Evolutionary conservation across 2,797 vertebrate species (phyloP), one percentile per base, ranked within the genome.

Genomic region (Allobates femoralis): DNA sequence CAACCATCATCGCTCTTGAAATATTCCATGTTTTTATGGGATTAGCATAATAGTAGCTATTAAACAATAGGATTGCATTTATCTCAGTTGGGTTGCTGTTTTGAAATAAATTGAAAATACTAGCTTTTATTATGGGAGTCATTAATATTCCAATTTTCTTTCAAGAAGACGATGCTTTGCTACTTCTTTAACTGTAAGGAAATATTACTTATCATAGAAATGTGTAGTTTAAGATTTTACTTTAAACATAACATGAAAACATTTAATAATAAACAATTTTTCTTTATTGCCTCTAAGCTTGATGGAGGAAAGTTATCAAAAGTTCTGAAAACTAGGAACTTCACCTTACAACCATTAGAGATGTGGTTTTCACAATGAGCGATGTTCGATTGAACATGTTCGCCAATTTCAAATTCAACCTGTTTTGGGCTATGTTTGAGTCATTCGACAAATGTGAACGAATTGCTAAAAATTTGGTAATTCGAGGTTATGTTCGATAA

Each of bases 41-140:
- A 82, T 71, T 82, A 82, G 80, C 66, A 71, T 82, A 82, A 71
- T n/a, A 60, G 55, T 11, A 46, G 69, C 53, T 74, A 74, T 83
- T 74, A 30, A 83, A 75, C 69, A 60, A 83, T 60, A 34, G 55
- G 53, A 75, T 56, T 56, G 50, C 34, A 83, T 60, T 53, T 83
- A 83, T 71, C 80, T 75, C 81, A 46, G 67, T 71, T 46, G 81
- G 55, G 32, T 60, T 74, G 69, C 69, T 46, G 50, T 83, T 83
- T 46, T 46, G n/a, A n/a, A 74, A 83, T 58, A 83, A 60, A 83
- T 64, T 64, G 46, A 81, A 81, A 32, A 71, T 71, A 69, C 41
- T 23, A 53, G 28, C 51, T 81, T 69, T 81, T 81, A 34, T 15
- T 50, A 41, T 46, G 3, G 30, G 62, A 18, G 5, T 55, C 19